Conservation (phyloP, 2,888 invertebrate species). For the Andrena chrysosceles region DNA sequence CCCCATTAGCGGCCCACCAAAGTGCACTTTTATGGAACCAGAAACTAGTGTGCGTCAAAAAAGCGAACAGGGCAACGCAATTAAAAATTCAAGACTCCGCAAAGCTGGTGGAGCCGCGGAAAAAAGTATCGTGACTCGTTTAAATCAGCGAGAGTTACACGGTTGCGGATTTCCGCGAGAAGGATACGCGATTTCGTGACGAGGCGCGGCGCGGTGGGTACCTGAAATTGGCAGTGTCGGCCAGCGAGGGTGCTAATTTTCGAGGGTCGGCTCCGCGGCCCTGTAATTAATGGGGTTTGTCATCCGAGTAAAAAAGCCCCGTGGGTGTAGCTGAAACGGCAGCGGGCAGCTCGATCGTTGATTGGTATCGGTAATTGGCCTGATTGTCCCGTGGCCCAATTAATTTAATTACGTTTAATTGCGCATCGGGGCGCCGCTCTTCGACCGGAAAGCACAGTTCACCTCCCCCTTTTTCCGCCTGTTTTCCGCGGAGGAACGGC, state of each 20-base stretch:
- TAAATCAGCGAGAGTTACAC: neutral
- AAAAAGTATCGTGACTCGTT: neutral
- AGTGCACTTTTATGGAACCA: too few species aligned
- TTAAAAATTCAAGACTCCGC: neutral
- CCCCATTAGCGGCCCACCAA: too few species aligned
- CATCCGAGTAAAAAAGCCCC: constrained; percentile 81
- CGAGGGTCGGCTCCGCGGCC: constrained; percentile 73
- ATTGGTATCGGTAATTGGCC: constrained; percentile 83
- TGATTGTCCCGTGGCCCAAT: constrained; percentile 83
- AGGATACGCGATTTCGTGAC: constrained; percentile 53
- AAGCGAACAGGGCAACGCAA: too few species aligned
- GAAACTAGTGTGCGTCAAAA: too few species aligned
- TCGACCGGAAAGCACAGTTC: constrained; percentile 53
- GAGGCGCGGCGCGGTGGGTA: constrained; percentile 28
- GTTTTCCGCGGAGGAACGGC: neutral
- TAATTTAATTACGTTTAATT: constrained; percentile 82
- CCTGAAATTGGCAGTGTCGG: constrained; percentile 75
- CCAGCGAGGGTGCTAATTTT: constrained; percentile 73
- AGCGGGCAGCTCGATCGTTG: constrained; percentile 73
- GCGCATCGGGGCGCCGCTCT: constrained; percentile 68
- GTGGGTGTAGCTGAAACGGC: constrained; percentile 51
- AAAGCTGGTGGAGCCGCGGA: neutral
- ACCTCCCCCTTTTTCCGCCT: constrained; percentile 29
- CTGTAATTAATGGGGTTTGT: constrained; percentile 84
- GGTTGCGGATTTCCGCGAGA: constrained; percentile 29